Percentiles rank a stretch among this genome's conserved stretches.
Conservation (phyloP, 2,888 invertebrate genomes). For the Epinotia nisella region DNA sequence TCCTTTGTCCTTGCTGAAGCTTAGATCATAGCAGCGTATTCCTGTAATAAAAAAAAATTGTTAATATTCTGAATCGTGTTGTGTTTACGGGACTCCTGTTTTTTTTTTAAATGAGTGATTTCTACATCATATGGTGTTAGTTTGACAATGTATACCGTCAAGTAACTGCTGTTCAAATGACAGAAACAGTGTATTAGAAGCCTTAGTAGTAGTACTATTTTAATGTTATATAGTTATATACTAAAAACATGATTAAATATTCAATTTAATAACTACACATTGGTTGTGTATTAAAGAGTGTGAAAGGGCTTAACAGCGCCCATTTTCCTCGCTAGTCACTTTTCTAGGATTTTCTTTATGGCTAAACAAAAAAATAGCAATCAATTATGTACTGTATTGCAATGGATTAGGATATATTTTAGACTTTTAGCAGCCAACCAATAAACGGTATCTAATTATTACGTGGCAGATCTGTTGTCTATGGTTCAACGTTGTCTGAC, state of each 20-base stretch:
- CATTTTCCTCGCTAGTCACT: background rate
- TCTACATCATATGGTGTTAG: background rate
- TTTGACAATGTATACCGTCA: too few relatives aligned
- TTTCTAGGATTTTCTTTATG: background rate
- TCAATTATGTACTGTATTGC: background rate
- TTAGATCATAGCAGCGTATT: background rate
- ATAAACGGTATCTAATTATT: conserved; percentile 21
- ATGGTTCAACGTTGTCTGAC: conserved; percentile 62
- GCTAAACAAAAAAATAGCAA: background rate
- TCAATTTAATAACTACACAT: background rate
- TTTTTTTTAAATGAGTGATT: background rate
- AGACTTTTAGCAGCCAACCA: background rate
- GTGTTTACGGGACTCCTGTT: background rate
- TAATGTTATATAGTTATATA: background rate
- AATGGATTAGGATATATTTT: background rate
- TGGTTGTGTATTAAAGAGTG: background rate
- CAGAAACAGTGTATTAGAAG: too few relatives aligned
- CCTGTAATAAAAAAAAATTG: background rate
- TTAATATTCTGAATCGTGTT: background rate
- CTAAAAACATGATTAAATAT: background rate
- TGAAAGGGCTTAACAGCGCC: background rate
- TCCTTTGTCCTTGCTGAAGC: background rate
- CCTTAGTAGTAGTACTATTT: background rate
- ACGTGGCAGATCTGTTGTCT: conserved; percentile 61
- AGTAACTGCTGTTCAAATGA: too few relatives aligned